These are phyloP conservation scores for Lethocerus indicus DNA, from an alignment of 1,140 invertebrate genomes.

Conservation along the genomic window DNA sequence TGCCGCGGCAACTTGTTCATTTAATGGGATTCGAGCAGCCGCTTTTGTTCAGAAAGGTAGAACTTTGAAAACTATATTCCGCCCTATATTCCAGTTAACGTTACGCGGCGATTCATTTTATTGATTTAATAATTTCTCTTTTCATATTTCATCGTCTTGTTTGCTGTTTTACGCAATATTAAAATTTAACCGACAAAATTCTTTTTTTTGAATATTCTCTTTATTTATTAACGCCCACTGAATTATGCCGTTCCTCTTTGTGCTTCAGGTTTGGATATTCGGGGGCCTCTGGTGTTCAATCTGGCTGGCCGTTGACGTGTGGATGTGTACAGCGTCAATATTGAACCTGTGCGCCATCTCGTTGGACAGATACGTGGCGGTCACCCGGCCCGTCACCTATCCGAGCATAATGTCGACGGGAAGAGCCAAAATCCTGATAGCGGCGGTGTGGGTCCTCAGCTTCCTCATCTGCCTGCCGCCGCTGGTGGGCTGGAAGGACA, in stretches of 20 bases:
- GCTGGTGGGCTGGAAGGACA: slow-evolving; percentile 83
- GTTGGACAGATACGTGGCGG: slow-evolving; percentile 84
- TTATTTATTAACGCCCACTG: not conserved
- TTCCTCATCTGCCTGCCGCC: slow-evolving; percentile 96
- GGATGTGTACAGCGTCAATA: slow-evolving; percentile 93
- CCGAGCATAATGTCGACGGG: slow-evolving; percentile 81
- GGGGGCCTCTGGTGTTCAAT: slow-evolving; percentile 81
- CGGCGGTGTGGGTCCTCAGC: slow-evolving; percentile 81
- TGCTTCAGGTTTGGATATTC: slow-evolving; percentile 75
- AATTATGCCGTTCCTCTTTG: slow-evolving; percentile 2
- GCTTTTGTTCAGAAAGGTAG: too few species aligned
- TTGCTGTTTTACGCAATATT: too few species aligned
- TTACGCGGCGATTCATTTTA: too few species aligned
- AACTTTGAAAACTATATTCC: too few species aligned
- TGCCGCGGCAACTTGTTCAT: too few species aligned
- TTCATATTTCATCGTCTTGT: too few species aligned
- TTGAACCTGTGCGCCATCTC: slow-evolving; percentile 84
- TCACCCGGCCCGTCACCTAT: slow-evolving; percentile 85
- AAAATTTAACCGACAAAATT: too few species aligned
- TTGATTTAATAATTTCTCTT: too few species aligned
- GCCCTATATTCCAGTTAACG: too few species aligned
- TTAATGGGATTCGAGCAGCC: too few species aligned
- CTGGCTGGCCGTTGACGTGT: slow-evolving; percentile 88
- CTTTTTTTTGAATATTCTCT: not conserved
- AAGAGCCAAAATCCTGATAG: slow-evolving; percentile 74